Base-by-base conservation (phyloP, 2,888 invertebrate genomes). In the Torymus auratus region DNA sequence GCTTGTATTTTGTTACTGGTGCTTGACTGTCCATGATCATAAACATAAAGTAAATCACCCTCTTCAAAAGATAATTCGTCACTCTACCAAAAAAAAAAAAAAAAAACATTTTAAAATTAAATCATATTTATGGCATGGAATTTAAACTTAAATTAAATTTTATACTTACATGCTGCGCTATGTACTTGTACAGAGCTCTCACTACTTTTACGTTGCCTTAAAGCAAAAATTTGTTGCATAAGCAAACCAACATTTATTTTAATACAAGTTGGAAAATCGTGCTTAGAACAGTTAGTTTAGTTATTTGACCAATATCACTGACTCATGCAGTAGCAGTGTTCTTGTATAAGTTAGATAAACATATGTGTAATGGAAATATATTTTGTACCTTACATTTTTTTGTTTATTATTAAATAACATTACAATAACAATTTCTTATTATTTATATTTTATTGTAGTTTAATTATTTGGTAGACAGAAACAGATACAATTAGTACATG, bases 11-110 rank as follows among this genome's bases (percentile, higher is more conserved):
- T 92, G 82, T 89, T 89, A 53, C 91, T 88, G 81, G 91, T 90
- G 77, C 91, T 90, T 15, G 91, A 90, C 88, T 91, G 92, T 61
- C 64, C 80, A 72, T 61, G 74, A 83, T 93, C 93, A 61, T 92
- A 88, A 15, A 94, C 92, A 85, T 94, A 94, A n/a, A 94, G 87
- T 56, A 92, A 74, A 77, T 94, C 94, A 15, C 94, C 94, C 89
- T 94, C 94, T 77, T 93, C 92, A 88, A 94, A 94, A 2, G 93
- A 92, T 82, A 94, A 87, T 87, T 94, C 94, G 89, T 94, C 93
- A 23, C 89, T 88, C 93, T 93, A 85, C 60, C 67, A 52, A n/a
- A n/a, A n/a, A n/a, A n/a, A n/a, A n/a, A 75, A 70, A 68, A 69
- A 64, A 69, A 83, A 64, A 28, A 78, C 70, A 76, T 56, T 61